Conservation (phyloP, 2,888 invertebrate genomes). For the Oscheius myriophilus region DNA sequence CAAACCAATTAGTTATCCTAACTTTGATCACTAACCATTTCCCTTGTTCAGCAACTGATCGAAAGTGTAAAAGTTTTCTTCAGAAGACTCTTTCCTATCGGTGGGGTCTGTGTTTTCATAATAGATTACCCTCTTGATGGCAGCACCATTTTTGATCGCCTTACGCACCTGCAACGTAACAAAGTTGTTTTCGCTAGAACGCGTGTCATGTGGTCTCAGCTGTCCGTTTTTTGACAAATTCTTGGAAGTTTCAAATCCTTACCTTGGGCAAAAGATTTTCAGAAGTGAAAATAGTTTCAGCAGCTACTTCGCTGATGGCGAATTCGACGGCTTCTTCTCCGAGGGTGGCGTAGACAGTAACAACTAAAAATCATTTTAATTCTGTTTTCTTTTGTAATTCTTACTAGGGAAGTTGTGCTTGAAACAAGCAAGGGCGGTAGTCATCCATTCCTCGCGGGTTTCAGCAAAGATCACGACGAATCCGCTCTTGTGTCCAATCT, state of each 20-base stretch:
- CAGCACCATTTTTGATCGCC: constrained; percentile 59
- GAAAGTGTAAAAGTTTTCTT: constrained; percentile 53
- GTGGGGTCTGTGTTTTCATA: constrained; percentile 58
- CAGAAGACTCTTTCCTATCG: constrained; percentile 41
- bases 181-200: constrained; percentile 7
- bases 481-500: constrained; percentile 76
- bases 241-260: neutral
- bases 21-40: constrained; percentile 32
- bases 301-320: constrained; percentile 96
- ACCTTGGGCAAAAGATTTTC: constrained; percentile 79
- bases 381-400: too few species aligned
- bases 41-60: constrained; percentile 57
- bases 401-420: constrained; percentile 87
- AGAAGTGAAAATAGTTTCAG: constrained; percentile 89
- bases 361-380: constrained; percentile 77
- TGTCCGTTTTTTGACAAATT: neutral
- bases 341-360: constrained; percentile 94
- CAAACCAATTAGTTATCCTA: neutral
- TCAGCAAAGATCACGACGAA: constrained; percentile 92
- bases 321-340: constrained; percentile 95
- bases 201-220: constrained; percentile 4
- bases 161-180: constrained; percentile 44
- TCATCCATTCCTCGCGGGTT: constrained; percentile 96
- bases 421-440: constrained; percentile 94
- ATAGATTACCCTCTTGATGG: constrained; percentile 63